Evolutionary conservation across 2,797 vertebrate species (phyloP).

Genomic region (Ispidina lecontei): DNA sequence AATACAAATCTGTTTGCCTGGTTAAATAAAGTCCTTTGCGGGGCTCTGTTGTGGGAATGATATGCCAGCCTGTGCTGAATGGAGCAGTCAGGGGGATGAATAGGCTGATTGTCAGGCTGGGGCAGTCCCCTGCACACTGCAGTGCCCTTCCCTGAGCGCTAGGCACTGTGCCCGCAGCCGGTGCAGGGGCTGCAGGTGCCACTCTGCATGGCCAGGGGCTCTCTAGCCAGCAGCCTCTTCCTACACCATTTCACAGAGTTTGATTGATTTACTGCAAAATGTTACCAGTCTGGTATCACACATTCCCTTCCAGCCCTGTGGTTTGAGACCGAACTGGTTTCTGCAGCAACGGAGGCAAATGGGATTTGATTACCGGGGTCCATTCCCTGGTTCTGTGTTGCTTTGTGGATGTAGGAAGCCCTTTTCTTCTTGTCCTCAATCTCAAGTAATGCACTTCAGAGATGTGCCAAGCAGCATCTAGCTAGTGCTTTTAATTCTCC

Average conservation of each 20-base stretch:
- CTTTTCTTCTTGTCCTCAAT: neutral
- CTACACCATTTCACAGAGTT: fast-evolving
- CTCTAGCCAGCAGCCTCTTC: neutral
- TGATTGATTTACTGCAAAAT: neutral
- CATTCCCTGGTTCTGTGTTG: neutral
- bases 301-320: fast-evolving
- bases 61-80: conserved; percentile 10
- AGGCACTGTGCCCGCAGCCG: neutral
- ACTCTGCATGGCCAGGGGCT: neutral
- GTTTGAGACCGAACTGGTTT: neutral
- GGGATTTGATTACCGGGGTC: fast-evolving
- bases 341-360: neutral
- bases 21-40: conserved; percentile 34
- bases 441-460: neutral
- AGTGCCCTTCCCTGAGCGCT: neutral
- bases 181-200: conserved; percentile 10
- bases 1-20: conserved; percentile 55
- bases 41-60: neutral
- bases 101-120: conserved; percentile 17
- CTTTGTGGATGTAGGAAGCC: neutral
- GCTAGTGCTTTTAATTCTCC: neutral
- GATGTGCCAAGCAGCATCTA: neutral
- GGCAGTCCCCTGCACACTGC: neutral
- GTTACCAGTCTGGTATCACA: too few relatives aligned
- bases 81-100: conserved; percentile 57